Percentiles rank a stretch among this genome's conserved stretches.
Conservation (phyloP, 2,888 invertebrate species). For the Xylophagus ater region DNA sequence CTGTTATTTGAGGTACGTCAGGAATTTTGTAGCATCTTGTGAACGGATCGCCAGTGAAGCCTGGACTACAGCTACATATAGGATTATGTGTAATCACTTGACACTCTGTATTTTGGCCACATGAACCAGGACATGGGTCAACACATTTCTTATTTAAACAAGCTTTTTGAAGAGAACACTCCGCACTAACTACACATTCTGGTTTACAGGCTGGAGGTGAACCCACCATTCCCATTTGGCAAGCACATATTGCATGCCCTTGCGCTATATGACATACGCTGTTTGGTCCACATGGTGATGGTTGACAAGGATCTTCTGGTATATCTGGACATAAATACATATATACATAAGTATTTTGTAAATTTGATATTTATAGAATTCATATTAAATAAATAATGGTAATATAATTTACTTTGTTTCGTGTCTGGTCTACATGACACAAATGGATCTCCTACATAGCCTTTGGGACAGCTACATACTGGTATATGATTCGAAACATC, state of each 20-base stretch:
- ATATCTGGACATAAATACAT: constrained; percentile 14
- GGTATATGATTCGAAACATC: constrained; percentile 64
- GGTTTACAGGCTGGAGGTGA: constrained; percentile 64
- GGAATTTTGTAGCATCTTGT: constrained; percentile 47
- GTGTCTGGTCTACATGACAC: constrained; percentile 44
- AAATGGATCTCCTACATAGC: constrained; percentile 59
- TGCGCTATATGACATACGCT: constrained; percentile 55
- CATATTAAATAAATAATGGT: too few species aligned
- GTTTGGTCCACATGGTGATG: constrained; percentile 67
- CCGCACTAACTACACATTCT: constrained; percentile 68
- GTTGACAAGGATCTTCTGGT: constrained; percentile 47
- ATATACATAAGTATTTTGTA: background rate
- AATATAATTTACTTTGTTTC: constrained; percentile 13
- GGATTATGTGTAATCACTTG: constrained; percentile 74
- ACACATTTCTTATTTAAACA: constrained; percentile 64
- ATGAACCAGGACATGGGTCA: constrained; percentile 66
- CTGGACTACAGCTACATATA: constrained; percentile 59
- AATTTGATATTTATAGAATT: too few species aligned
- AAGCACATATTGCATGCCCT: constrained; percentile 58
- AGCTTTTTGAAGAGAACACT: constrained; percentile 60
- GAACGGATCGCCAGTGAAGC: constrained; percentile 64
- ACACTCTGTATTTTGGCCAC: constrained; percentile 65
- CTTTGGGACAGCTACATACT: constrained; percentile 56
- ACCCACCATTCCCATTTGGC: constrained; percentile 58
- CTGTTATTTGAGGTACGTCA: constrained; percentile 32